Conservation (phyloP, 2,888 invertebrate genomes). For the Xestia rhomboidea region DNA sequence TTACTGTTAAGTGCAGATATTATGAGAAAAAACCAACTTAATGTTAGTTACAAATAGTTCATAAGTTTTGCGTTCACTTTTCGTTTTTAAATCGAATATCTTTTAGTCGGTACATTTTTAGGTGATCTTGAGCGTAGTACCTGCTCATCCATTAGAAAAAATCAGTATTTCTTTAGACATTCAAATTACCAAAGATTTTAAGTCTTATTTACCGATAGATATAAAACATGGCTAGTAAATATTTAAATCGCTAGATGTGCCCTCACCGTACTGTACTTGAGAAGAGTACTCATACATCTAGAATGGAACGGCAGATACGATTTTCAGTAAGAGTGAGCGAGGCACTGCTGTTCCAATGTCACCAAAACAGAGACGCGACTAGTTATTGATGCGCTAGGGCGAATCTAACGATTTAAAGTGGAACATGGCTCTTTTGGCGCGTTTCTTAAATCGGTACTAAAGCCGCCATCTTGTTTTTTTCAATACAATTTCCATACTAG, state of each 20-base stretch:
- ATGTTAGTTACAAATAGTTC: conserved; percentile 28
- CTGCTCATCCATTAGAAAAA: not conserved
- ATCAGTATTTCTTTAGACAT: conserved; percentile 14
- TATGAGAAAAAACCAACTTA: conserved; percentile 2
- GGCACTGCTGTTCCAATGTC: not conserved
- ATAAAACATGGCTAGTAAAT: not conserved
- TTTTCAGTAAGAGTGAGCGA: not conserved
- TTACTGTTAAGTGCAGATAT: conserved; percentile 15
- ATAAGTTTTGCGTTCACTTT: conserved; percentile 7
- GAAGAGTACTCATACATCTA: not conserved
- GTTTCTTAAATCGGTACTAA: too few species aligned
- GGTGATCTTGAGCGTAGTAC: not conserved
- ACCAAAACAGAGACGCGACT: not conserved
- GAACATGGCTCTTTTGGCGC: too few species aligned
- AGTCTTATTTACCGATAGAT: not conserved
- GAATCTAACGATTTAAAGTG: not conserved
- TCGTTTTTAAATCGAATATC: not conserved
- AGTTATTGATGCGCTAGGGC: not conserved
- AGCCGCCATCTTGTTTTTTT: too few species aligned
- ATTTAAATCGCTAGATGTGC: not conserved
- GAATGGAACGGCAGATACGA: not conserved
- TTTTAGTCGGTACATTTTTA: conserved; percentile 44
- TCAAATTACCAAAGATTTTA: not conserved
- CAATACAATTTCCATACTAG: too few species aligned
- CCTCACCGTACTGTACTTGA: not conserved